phyloP scores from a whole-genome alignment of 2,113 vertebrate species.

The Calypte anna region DNA sequence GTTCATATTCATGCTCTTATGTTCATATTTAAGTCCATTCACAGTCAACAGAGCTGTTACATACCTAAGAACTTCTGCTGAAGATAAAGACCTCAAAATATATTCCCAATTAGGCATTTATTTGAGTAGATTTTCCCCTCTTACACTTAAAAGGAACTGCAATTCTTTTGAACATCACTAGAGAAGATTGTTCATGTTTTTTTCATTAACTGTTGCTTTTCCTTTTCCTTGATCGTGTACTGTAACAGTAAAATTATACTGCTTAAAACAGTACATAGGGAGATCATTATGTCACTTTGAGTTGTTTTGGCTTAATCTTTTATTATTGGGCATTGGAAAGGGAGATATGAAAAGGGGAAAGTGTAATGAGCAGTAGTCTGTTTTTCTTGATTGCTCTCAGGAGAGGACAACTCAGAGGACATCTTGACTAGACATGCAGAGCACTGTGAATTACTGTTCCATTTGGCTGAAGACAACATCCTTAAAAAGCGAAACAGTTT shows the following conservation, averaged over 20 bases:
- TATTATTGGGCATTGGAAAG: constrained; percentile 17
- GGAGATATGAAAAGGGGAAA: constrained; percentile 17
- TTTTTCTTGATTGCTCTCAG: constrained; percentile 69
- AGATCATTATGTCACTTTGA: not conserved
- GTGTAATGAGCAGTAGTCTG: not conserved
- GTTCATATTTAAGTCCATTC: not conserved
- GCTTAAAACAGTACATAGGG: not conserved
- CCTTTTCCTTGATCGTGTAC: not conserved
- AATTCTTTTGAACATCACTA: not conserved
- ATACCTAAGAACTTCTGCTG: not conserved
- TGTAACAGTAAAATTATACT: not conserved
- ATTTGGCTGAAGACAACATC: constrained; percentile 8
- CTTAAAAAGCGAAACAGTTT: constrained; percentile 37
- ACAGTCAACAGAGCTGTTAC: not conserved
- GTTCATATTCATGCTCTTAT: not conserved
- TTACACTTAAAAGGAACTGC: not conserved
- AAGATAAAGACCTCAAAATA: not conserved
- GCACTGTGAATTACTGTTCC: constrained; percentile 30
- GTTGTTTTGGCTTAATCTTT: constrained; percentile 52
- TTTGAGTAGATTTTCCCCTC: not conserved
- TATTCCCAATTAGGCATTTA: not conserved
- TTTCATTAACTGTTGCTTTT: not conserved
- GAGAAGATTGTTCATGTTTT: not conserved
- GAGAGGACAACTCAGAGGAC: constrained; percentile 61
- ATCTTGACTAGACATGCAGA: constrained; percentile 56